Evolutionary conservation across 2,888 invertebrate species (phyloP).

Genomic region (Drosophila percnosoma): DNA sequence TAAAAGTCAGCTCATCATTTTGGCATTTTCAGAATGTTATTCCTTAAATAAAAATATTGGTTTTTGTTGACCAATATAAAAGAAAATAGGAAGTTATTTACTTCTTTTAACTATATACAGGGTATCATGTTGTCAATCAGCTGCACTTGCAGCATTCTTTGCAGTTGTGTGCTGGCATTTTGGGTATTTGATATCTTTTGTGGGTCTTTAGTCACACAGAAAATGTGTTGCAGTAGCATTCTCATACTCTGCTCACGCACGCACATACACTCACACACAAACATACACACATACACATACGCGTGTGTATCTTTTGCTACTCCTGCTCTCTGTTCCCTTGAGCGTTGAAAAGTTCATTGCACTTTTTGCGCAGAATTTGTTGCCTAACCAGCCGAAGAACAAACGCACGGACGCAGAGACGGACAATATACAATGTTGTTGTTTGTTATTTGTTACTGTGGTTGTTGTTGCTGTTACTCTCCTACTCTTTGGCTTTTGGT

Average conservation of each 20-base stretch:
- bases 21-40: background rate
- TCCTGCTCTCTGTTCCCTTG: conserved; percentile 50
- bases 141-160: conserved; percentile 3
- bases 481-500: conserved; percentile 70
- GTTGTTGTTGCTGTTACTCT: conserved; percentile 35
- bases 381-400: conserved; percentile 79
- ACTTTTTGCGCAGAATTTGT: conserved; percentile 79
- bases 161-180: conserved; percentile 43
- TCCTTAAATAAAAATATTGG: background rate
- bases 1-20: background rate
- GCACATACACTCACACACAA: conserved; percentile 12
- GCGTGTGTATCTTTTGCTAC: conserved; percentile 28
- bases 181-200: conserved; percentile 73
- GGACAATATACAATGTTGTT: conserved; percentile 56
- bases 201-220: conserved; percentile 60
- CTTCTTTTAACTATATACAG: conserved; percentile 10
- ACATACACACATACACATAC: conserved; percentile 7
- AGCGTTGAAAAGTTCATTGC: conserved; percentile 70
- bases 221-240: conserved; percentile 49
- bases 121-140: conserved; percentile 22
- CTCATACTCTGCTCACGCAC: conserved; percentile 41
- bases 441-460: conserved; percentile 25
- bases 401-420: conserved; percentile 65
- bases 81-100: background rate
- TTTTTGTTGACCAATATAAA: background rate